Conservation (phyloP, 2,797 vertebrate species). For the Chaetodon trifasciatus region DNA sequence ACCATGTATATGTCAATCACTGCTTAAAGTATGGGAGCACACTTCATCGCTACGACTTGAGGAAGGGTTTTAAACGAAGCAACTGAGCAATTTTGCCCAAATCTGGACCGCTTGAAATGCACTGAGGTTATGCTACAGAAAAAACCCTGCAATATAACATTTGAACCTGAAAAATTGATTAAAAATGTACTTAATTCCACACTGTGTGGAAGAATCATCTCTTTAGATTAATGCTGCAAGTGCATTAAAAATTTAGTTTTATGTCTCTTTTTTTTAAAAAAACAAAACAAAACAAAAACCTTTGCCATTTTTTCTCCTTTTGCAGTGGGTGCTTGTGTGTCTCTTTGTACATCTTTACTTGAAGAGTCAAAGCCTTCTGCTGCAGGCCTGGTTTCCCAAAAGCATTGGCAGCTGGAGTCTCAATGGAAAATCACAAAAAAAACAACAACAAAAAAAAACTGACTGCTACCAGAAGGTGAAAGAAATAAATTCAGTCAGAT, state of each 20-base stretch:
- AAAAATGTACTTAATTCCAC: slow-evolving; percentile 33
- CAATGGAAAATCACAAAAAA: not conserved
- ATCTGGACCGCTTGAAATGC: slow-evolving; percentile 20
- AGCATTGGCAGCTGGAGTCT: slow-evolving; percentile 12
- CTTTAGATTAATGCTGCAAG: slow-evolving; percentile 60
- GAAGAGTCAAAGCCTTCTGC: slow-evolving; percentile 56
- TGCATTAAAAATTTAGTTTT: slow-evolving; percentile 56
- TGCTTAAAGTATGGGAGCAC: slow-evolving; percentile 33
- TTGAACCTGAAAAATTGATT: slow-evolving; percentile 32
- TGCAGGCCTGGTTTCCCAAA: slow-evolving; percentile 57
- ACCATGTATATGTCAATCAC: slow-evolving; percentile 54
- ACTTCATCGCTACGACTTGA: slow-evolving; percentile 14
- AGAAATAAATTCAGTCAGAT: not conserved
- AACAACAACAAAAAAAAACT: not conserved
- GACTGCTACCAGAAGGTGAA: slow-evolving; percentile 3
- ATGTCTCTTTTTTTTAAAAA: slow-evolving; percentile 23
- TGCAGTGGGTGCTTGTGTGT: slow-evolving; percentile 42
- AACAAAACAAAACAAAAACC: not conserved
- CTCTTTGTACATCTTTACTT: slow-evolving; percentile 61
- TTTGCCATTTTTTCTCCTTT: slow-evolving; percentile 8
- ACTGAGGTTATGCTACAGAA: slow-evolving; percentile 18
- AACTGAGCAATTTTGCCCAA: too few species aligned
- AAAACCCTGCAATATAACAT: slow-evolving; percentile 29
- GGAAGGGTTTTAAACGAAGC: slow-evolving; percentile 21
- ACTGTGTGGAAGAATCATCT: slow-evolving; percentile 29